These are phyloP conservation scores for Andrena camellia DNA, from an alignment of 2,888 invertebrate species.

Conservation along the genomic window DNA sequence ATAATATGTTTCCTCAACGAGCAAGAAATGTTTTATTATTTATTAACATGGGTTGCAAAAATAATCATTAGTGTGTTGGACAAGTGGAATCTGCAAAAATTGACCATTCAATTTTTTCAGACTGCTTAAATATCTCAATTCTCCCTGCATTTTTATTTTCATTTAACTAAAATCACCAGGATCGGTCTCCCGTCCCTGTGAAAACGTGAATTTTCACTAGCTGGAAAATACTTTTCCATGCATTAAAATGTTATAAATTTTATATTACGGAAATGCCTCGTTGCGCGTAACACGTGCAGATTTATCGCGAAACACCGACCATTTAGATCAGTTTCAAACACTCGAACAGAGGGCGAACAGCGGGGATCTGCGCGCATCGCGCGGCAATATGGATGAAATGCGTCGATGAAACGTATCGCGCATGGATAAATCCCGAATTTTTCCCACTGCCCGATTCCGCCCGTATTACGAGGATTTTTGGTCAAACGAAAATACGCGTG, in stretches of 20 bases:
- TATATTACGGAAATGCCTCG: constrained; percentile 1
- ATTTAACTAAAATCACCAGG: no score
- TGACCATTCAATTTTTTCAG: no score
- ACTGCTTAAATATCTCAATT: no score
- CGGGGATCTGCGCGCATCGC: neutral
- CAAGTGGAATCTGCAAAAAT: no score
- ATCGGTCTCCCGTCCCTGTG: neutral
- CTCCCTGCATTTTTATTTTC: no score
- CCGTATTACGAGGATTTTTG: constrained; percentile 15
- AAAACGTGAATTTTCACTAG: neutral
- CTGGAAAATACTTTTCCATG: neutral
- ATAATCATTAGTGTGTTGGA: no score
- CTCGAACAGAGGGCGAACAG: neutral
- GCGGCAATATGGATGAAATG: constrained; percentile 37
- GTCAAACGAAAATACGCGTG: constrained; percentile 5
- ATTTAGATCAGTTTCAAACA: constrained; percentile 30
- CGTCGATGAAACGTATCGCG: constrained; percentile 13
- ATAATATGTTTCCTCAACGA: no score
- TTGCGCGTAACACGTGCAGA: neutral
- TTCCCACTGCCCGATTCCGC: constrained; percentile 13
- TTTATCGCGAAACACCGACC: constrained; percentile 10
- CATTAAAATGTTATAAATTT: constrained; percentile 23
- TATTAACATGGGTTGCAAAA: no score
- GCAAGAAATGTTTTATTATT: no score
- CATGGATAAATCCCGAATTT: constrained; percentile 32